Evolutionary conservation across 2,888 invertebrate species (phyloP), one percentile per base, ranked within the genome.

Genomic region (Lasioglossum figueresi): DNA sequence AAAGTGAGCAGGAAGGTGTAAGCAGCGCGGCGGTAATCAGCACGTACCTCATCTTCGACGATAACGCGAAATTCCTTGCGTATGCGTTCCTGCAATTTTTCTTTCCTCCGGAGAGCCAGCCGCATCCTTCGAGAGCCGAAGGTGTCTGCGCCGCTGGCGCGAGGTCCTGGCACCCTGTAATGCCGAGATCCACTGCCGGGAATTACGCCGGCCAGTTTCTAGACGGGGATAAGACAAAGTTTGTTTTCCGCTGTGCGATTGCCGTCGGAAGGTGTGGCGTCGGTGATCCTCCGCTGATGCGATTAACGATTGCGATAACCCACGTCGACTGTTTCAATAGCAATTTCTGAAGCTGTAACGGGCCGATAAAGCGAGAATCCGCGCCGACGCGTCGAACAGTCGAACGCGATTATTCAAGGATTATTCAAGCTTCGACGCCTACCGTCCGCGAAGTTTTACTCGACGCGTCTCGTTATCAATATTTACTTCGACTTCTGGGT

Each of bases 11-110:
- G 79, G 82, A 83, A 82, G 80, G 73, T 48, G 75, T 76, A 73
- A 85, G 85, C 76, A 80, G 52, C 52, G 43, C 77, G n/a, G n/a
- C 63, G 75, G 72, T 85, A 88, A 90, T 90, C 88, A 86, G 80
- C 83, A 83, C 84, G 85, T 89, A 85, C 71, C 85, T 90, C 89
- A 88, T 90, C 83, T 82, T 88, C 81, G 85, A 72, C 78, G 88
- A 86, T 88, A 90, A 88, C 83, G 83, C 82, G 81, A 82, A 89
- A 90, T 88, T 87, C 83, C 82, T 84, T 43, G 40, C 66, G 79
- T 82, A 77, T 70, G 80, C 78, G 77, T 86, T 86, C 66, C 76
- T 27, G 16, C 66, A 1, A 23, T 6, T n/a, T 37, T 59, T 75
- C 37, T 59, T 40, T 12, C 14, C 37, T 12, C 2, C 68, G 68